Percentiles rank a stretch among this genome's conserved stretches.
phyloP scores from a whole-genome alignment of 2,888 invertebrate genomes.

The Cyclophora punctaria region DNA sequence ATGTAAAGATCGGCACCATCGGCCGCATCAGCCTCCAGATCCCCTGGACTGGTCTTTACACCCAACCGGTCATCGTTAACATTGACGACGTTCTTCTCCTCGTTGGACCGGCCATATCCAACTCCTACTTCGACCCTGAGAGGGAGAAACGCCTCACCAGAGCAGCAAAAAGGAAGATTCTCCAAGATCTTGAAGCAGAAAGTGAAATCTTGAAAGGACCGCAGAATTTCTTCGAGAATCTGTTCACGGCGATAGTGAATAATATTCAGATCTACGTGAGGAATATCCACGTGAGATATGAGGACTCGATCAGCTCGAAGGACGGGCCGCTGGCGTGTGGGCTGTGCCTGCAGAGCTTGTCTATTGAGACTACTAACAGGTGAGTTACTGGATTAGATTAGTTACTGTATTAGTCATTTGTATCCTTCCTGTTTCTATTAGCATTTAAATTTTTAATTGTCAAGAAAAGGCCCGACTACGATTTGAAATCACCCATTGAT shows the following conservation, averaged over 20 bases:
- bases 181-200: conserved; percentile 79
- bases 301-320: conserved; percentile 81
- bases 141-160: conserved; percentile 81
- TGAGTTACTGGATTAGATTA: conserved; percentile 31
- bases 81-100: conserved; percentile 86
- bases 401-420: too few species aligned
- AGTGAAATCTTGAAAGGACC: conserved; percentile 77
- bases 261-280: conserved; percentile 86
- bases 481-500: too few species aligned
- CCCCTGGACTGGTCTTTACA: conserved; percentile 86
- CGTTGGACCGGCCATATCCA: conserved; percentile 82
- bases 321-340: conserved; percentile 83
- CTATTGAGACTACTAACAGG: conserved; percentile 88
- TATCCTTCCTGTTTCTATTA: too few species aligned
- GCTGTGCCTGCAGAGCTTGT: conserved; percentile 83
- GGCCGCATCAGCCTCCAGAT: conserved; percentile 84
- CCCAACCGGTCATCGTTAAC: conserved; percentile 81
- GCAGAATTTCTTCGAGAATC: conserved; percentile 80
- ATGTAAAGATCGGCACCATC: conserved; percentile 86
- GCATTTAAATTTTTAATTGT: too few species aligned
- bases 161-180: conserved; percentile 81
- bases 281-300: conserved; percentile 87
- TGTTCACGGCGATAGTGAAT: conserved; percentile 84
- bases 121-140: conserved; percentile 81
- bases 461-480: too few species aligned